Evolutionary conservation across 2,888 invertebrate species (phyloP).

Genomic region (Drosophila sordidula): DNA sequence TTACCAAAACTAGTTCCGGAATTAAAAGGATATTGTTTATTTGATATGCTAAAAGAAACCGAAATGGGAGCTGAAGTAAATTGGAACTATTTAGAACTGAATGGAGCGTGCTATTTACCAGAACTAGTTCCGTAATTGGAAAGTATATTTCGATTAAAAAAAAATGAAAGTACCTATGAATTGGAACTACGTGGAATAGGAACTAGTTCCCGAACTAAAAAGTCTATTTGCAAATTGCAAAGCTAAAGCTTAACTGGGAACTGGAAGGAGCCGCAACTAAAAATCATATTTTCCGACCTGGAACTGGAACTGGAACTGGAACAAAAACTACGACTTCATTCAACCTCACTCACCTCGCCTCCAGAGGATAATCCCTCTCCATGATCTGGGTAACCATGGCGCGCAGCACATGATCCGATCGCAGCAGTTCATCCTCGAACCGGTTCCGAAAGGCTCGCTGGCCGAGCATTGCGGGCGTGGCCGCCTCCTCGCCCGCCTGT

Average conservation of each 20-base stretch:
- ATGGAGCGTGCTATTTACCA: background rate
- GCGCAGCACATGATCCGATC: conserved; percentile 75
- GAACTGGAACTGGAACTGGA: background rate
- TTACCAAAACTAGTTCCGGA: background rate
- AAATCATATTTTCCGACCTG: background rate
- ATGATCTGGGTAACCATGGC: conserved; percentile 69
- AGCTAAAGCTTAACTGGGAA: too few species aligned
- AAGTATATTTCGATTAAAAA: too few species aligned
- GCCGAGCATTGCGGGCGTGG: conserved; percentile 9
- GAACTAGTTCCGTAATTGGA: too few species aligned
- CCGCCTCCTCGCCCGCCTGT: conserved; percentile 29
- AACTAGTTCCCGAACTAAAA: too few species aligned
- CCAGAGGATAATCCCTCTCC: conserved; percentile 50
- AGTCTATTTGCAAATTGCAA: too few species aligned
- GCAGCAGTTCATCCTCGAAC: conserved; percentile 74
- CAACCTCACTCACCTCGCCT: conserved; percentile 34
- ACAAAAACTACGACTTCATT: background rate
- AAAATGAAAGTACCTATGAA: too few species aligned
- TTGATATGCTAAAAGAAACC: too few species aligned
- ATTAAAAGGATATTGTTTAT: background rate
- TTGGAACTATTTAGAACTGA: background rate
- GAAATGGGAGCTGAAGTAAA: background rate
- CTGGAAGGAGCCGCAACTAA: too few species aligned
- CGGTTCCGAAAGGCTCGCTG: conserved; percentile 61
- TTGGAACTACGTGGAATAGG: too few species aligned